Evolutionary conservation across 2,797 vertebrate genomes (phyloP).

Genomic region (Podargus strigoides): DNA sequence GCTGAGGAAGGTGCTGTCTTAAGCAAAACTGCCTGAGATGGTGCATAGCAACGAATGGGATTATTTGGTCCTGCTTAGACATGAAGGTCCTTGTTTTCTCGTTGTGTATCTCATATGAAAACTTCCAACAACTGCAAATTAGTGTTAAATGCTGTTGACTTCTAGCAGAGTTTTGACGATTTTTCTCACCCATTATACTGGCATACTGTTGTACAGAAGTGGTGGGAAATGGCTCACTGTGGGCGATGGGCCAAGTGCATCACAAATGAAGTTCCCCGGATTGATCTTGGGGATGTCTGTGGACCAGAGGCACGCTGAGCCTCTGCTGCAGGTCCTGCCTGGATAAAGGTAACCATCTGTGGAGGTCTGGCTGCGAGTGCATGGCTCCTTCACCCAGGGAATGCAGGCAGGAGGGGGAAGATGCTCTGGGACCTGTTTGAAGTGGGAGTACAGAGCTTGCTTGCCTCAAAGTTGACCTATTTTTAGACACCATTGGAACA

Average conservation of each 20-base stretch:
- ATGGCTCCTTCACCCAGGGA: neutral
- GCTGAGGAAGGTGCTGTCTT: neutral
- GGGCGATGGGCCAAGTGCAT: neutral
- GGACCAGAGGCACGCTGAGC: neutral
- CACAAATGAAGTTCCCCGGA: neutral
- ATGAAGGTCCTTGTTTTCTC: neutral
- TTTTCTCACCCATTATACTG: rapidly evolving
- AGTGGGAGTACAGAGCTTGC: neutral
- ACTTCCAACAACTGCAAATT: neutral
- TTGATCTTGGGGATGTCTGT: neutral
- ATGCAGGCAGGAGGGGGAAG: neutral
- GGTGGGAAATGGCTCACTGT: neutral
- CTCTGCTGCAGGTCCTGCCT: neutral
- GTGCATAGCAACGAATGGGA: neutral
- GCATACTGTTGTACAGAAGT: neutral
- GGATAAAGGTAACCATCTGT: neutral
- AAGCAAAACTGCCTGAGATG: neutral
- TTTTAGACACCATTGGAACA: neutral
- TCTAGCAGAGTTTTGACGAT: neutral
- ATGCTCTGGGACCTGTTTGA: neutral
- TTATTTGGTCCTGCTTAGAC: neutral
- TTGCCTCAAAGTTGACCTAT: neutral
- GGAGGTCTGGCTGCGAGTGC: neutral
- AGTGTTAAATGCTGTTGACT: neutral
- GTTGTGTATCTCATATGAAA: neutral